Conservation (phyloP, 2,888 invertebrate species). For the Hymenopus coronatus region DNA sequence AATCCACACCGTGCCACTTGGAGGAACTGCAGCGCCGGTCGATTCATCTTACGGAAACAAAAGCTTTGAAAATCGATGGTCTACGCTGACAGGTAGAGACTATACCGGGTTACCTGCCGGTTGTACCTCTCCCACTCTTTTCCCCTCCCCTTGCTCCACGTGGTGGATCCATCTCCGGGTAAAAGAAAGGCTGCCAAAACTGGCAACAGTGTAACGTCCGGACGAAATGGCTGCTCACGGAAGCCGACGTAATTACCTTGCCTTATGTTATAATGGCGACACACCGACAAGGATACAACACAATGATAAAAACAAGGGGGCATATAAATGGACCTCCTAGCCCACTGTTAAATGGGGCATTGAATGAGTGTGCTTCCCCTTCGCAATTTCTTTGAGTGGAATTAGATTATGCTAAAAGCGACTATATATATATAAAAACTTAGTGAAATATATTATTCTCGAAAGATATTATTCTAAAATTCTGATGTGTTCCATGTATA, state of each 20-base stretch:
- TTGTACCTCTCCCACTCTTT: background rate
- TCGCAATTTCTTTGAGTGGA: too few species aligned
- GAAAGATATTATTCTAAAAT: too few species aligned
- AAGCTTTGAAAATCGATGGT: background rate
- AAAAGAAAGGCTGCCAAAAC: conserved; percentile 16
- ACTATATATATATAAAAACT: too few species aligned
- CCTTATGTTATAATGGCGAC: conserved; percentile 9
- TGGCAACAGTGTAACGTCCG: conserved; percentile 2
- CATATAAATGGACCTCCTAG: background rate
- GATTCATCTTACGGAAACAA: background rate
- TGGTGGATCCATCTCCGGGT: background rate
- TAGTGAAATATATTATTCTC: too few species aligned
- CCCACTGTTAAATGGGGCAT: background rate
- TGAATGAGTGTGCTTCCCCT: background rate
- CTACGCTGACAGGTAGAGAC: background rate
- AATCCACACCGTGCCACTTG: background rate
- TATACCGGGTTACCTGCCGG: conserved; percentile 12
- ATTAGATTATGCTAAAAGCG: too few species aligned
- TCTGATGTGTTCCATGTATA: too few species aligned
- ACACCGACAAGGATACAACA: background rate
- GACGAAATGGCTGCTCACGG: conserved; percentile 5
- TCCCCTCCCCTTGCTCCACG: background rate
- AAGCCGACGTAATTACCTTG: background rate
- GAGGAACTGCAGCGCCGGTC: background rate
- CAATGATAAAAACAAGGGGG: background rate